A percentile compares a stretch with the other conserved stretches of the same genome.
Conservation (phyloP, 2,888 invertebrate species). For the Himalopsyche japonica region DNA sequence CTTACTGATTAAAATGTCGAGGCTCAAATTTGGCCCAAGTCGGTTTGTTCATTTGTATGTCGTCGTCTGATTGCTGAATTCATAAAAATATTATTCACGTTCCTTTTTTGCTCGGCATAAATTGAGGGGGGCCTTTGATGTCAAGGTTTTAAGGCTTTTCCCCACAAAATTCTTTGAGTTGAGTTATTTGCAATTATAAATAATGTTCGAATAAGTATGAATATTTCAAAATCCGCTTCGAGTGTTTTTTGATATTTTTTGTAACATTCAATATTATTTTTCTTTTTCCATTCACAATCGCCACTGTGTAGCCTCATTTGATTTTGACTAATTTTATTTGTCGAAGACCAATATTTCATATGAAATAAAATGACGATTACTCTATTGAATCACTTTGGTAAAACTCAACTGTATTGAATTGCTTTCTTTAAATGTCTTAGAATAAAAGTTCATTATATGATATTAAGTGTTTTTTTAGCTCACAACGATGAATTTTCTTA, state of each 20-base stretch:
- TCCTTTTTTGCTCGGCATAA: neutral
- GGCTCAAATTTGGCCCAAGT: neutral
- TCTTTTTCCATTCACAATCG: neutral
- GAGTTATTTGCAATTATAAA: neutral
- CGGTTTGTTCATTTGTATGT: conserved; percentile 5
- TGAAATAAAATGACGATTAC: neutral
- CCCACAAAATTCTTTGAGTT: neutral
- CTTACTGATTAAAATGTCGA: conserved; percentile 19
- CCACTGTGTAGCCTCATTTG: neutral
- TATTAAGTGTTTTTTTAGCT: no score
- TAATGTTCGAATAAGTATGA: neutral
- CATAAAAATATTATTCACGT: conserved; percentile 19
- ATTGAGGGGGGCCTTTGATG: neutral
- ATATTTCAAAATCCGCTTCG: neutral
- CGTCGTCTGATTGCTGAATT: conserved; percentile 11
- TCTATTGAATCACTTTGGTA: neutral
- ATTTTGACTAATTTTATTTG: neutral
- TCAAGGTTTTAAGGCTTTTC: neutral
- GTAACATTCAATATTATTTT: neutral
- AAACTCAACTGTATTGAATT: neutral
- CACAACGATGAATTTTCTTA: no score
- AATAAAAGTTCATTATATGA: no score
- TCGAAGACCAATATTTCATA: neutral
- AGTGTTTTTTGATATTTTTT: neutral
- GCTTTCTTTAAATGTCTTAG: neutral